Evolutionary conservation across 1,140 invertebrate species (phyloP).

Genomic region (Dendrolimus kikuchii): DNA sequence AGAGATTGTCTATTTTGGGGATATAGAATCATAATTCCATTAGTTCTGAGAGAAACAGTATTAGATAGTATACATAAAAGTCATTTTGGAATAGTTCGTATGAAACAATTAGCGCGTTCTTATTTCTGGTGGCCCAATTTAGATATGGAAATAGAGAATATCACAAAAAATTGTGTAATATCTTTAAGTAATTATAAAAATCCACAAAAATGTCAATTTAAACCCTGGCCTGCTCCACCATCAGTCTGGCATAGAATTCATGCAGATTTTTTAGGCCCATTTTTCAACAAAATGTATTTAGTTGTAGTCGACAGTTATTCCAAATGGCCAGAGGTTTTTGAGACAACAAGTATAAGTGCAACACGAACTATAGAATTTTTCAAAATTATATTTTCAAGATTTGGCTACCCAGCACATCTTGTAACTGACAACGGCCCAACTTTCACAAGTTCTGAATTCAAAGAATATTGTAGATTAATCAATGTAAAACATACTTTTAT

Average conservation of each 20-base stretch:
- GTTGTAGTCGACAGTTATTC: conserved; percentile 12
- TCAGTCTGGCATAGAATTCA: no score
- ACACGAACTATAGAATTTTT: conserved; percentile 8
- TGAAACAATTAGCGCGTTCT: conserved; percentile 18
- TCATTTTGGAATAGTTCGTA: conserved; percentile 19
- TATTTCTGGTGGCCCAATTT: conserved; percentile 21
- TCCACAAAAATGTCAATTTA: conserved; percentile 13
- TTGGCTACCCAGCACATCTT: conserved; percentile 13
- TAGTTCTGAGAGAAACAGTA: conserved; percentile 8
- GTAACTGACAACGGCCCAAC: conserved; percentile 18
- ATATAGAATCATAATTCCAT: conserved; percentile 19
- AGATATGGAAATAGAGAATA: conserved; percentile 16
- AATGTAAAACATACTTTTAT: conserved; percentile 32
- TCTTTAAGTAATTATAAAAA: conserved; percentile 14
- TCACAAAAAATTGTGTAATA: conserved; percentile 16
- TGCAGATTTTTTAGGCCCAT: no score
- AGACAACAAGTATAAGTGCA: conserved; percentile 12
- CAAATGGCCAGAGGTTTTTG: conserved; percentile 18
- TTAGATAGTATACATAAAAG: conserved; percentile 18
- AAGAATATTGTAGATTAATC: conserved; percentile 14
- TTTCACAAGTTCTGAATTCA: conserved; percentile 17
- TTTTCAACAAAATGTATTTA: no score
- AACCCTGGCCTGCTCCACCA: no score
- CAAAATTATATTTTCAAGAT: conserved; percentile 10
- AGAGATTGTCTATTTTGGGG: conserved; percentile 23